phyloP scores from a whole-genome alignment of 2,888 invertebrate genomes.

The Bhutanitis thaidina region DNA sequence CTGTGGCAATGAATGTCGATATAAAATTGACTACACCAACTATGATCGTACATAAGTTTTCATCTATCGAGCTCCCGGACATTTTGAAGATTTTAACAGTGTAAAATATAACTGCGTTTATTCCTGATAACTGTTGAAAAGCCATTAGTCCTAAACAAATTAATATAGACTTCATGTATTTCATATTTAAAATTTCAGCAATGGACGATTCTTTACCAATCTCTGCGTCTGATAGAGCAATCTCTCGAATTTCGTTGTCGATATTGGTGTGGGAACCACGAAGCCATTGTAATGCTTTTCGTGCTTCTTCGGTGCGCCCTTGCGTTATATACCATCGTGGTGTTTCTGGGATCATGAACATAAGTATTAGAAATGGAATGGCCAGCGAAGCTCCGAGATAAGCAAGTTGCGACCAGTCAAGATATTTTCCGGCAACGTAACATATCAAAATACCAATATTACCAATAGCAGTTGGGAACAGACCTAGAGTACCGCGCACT shows the following conservation, averaged over 20 bases:
- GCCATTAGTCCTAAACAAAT: constrained; percentile 95
- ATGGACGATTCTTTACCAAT: constrained; percentile 81
- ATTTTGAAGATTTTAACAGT: constrained; percentile 92
- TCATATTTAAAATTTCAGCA: constrained; percentile 83
- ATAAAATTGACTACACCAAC: constrained; percentile 94
- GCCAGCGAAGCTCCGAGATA: constrained; percentile 87
- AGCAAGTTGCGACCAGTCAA: constrained; percentile 91
- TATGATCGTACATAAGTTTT: constrained; percentile 90
- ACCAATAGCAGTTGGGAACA: constrained; percentile 92
- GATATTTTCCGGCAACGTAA: constrained; percentile 88
- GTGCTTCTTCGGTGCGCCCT: constrained; percentile 86
- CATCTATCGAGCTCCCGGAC: constrained; percentile 90
- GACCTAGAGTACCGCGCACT: constrained; percentile 92
- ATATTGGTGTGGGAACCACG: constrained; percentile 90
- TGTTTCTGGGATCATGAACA: constrained; percentile 94
- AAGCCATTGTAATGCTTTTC: constrained; percentile 89
- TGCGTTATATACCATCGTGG: constrained; percentile 94
- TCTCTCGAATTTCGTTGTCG: constrained; percentile 86
- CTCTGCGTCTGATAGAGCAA: constrained; percentile 85
- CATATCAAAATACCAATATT: constrained; percentile 90
- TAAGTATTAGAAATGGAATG: constrained; percentile 88
- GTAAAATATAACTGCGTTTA: constrained; percentile 97
- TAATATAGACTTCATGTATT: constrained; percentile 87
- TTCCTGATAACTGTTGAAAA: constrained; percentile 96
- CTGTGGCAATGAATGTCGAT: constrained; percentile 93